phyloP scores from a whole-genome alignment of 1,140 invertebrate genomes.

The Monochamus saltuarius region DNA sequence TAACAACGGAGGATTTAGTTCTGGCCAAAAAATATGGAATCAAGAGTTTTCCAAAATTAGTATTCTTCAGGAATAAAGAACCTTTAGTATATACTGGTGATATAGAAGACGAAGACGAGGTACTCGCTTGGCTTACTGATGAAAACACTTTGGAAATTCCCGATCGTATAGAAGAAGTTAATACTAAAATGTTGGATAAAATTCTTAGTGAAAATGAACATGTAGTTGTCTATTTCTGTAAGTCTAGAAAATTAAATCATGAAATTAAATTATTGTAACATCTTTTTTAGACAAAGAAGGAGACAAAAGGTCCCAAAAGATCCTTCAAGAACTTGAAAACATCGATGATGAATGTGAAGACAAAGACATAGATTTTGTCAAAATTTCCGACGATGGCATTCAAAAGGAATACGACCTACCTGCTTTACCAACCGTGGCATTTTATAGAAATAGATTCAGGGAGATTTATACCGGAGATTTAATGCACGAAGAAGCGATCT shows the following conservation, averaged over 20 bases:
- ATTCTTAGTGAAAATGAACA: slow-evolving; percentile 85
- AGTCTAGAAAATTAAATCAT: slow-evolving; percentile 50
- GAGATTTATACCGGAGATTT: slow-evolving; percentile 79
- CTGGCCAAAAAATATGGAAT: slow-evolving; percentile 85
- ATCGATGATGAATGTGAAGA: slow-evolving; percentile 94
- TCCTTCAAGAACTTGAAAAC: slow-evolving; percentile 87
- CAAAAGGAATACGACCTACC: slow-evolving; percentile 88
- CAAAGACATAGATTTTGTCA: slow-evolving; percentile 89
- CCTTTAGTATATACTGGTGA: slow-evolving; percentile 73
- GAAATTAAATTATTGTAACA: slow-evolving; percentile 15
- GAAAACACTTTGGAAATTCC: slow-evolving; percentile 89
- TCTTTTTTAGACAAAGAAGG: slow-evolving; percentile 74
- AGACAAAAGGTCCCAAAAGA: slow-evolving; percentile 87
- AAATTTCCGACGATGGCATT: slow-evolving; percentile 86
- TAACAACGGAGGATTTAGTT: slow-evolving; percentile 82
- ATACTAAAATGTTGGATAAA: slow-evolving; percentile 87
- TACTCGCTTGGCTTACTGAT: slow-evolving; percentile 87
- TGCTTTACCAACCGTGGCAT: slow-evolving; percentile 79
- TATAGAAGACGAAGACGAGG: slow-evolving; percentile 87
- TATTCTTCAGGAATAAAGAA: slow-evolving; percentile 89
- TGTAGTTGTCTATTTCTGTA: slow-evolving; percentile 91
- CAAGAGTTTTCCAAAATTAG: slow-evolving; percentile 80
- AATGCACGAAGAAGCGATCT: slow-evolving; percentile 87
- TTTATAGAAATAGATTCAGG: slow-evolving; percentile 88
- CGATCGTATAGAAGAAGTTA: slow-evolving; percentile 92